phyloP scores from a whole-genome alignment of 2,888 invertebrate genomes.

The Noctua janthe region DNA sequence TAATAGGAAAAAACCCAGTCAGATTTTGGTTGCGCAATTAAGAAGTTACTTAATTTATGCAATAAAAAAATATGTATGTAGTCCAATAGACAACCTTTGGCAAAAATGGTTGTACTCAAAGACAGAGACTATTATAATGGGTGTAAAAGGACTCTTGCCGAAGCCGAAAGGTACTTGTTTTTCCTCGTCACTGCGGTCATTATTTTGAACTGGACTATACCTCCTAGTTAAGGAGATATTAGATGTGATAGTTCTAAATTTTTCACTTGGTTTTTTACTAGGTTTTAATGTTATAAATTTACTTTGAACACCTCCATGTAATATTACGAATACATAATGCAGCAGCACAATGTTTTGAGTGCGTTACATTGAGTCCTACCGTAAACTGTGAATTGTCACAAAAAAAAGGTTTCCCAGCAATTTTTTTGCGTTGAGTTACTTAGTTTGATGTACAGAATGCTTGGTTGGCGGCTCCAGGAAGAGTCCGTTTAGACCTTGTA shows the following conservation, averaged over 20 bases:
- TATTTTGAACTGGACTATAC: too few relatives aligned
- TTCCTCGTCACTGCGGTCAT: too few relatives aligned
- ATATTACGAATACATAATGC: not conserved
- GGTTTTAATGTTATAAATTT: too few relatives aligned
- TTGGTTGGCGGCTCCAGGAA: not conserved
- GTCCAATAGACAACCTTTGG: not conserved
- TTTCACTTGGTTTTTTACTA: too few relatives aligned
- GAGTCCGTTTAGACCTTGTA: not conserved
- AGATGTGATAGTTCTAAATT: too few relatives aligned
- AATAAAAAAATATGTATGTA: not conserved
- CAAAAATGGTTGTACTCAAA: not conserved
- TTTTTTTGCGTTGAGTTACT: not conserved
- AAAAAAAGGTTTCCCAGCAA: too few relatives aligned
- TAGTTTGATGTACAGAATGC: not conserved
- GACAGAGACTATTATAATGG: not conserved
- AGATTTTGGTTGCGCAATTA: not conserved
- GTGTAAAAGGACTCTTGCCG: not conserved
- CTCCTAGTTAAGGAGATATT: too few relatives aligned
- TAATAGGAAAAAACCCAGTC: not conserved
- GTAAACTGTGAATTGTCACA: too few relatives aligned
- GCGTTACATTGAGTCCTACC: not conserved
- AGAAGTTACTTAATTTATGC: not conserved
- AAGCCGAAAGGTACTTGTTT: too few relatives aligned
- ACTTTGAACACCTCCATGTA: not conserved
- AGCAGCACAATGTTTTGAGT: not conserved